Base-by-base conservation (phyloP, 2,113 vertebrate species). In the Gallinago media region DNA sequence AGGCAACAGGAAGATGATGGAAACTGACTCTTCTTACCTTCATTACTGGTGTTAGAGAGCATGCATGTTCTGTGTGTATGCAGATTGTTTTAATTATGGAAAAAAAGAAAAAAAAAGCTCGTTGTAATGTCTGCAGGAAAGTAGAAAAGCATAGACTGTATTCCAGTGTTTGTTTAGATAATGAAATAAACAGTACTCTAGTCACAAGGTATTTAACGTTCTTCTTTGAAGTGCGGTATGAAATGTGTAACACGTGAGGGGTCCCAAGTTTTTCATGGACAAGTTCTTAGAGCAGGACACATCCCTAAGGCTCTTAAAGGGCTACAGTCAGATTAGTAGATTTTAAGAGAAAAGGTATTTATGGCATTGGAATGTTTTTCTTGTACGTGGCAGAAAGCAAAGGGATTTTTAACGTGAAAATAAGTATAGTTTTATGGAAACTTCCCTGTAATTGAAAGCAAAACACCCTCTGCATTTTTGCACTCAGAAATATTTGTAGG, bases 21-120 rank as follows among this genome's bases (percentile, higher is more conserved):
- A 95, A 97, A 97, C 92, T 94, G 94, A 97, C 92, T 93, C 72
- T 95, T 83, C 93, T 93, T 96, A 78, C 79, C 66, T 92, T 97
- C 58, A 44, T 96, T 91, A 95, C 59, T 86, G 88, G 66, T 25
- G 54, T 96, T 98, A 97, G 94, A 89, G 83, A 97, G 94, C 94
- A 97, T 97, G 95, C 97, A 95, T 97, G 92, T 96, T 97, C 92
- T 92, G 80, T 97, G 91, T 97, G 94, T 97, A 96, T 96, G 96
- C 91, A 94, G 59, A 89, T 95, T 97, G 88, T 95, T 95, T 96
- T 96, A 97, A 97, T 95, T 91, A 86, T 15, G 25, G 16, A 8
- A 26, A 77, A 89, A 79, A 67, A 47, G 92, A 52, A 52, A 52
- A 92, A 96, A 74, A 77, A 85, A 92, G 27, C 89, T 96, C 75